Evolutionary conservation across 1,140 invertebrate genomes (phyloP).

Genomic region (Trachymyrmex septentrionalis): DNA sequence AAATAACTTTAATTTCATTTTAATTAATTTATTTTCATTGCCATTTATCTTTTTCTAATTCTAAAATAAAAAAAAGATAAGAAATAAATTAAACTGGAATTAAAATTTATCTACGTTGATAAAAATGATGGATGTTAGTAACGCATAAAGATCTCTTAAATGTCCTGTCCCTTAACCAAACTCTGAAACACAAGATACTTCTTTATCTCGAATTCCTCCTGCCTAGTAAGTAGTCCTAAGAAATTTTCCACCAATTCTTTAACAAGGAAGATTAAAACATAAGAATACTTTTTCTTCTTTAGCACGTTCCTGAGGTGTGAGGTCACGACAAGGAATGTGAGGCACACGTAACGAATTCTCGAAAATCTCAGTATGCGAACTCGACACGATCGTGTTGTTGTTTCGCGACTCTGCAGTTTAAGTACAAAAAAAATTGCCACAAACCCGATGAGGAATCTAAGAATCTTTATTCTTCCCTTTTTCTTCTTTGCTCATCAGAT

Average conservation of each 20-base stretch:
- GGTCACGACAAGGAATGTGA: constrained; percentile 43
- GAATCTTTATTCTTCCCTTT: not conserved
- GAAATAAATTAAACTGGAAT: too few relatives aligned
- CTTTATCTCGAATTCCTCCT: not conserved
- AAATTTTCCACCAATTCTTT: constrained; percentile 36
- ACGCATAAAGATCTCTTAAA: too few relatives aligned
- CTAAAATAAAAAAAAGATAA: too few relatives aligned
- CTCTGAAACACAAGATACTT: not conserved
- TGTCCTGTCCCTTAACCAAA: not conserved
- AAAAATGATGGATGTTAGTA: too few relatives aligned
- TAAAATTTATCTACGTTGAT: too few relatives aligned
- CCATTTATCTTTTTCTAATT: too few relatives aligned
- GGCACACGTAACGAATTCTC: constrained; percentile 23
- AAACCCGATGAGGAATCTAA: constrained; percentile 8
- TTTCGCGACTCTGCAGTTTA: not conserved
- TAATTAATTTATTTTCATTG: too few relatives aligned
- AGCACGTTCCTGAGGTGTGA: constrained; percentile 65
- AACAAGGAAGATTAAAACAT: constrained; percentile 59
- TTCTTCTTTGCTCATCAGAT: constrained; percentile 41
- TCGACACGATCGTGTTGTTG: not conserved
- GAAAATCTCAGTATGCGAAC: constrained; percentile 26
- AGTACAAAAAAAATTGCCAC: constrained; percentile 24
- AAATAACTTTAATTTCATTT: too few relatives aligned
- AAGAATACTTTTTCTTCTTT: constrained; percentile 42
- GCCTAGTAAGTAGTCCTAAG: not conserved